Evolutionary conservation across 2,888 invertebrate species (phyloP), one percentile per base, ranked within the genome.

Genomic region (Drosophila engyochracea): DNA sequence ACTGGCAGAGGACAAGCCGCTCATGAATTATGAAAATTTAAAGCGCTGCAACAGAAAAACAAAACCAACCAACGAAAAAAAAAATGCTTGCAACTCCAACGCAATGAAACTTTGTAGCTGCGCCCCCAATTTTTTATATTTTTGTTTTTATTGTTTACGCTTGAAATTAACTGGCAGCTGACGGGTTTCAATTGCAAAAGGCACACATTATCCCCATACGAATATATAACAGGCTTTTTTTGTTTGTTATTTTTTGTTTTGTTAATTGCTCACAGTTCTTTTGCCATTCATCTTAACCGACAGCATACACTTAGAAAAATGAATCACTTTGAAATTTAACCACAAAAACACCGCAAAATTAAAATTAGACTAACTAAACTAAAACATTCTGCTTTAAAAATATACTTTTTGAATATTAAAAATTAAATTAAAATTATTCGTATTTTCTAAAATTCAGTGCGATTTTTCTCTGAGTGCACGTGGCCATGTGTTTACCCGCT

Each of bases 11-110:
- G 31, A 57, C 19, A 44, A 10, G 52, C 44, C 37, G 59, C 71
- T 81, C 77, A 90, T 90, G 86, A 89, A 90, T 90, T 86, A 89
- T 86, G 86, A 89, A 86, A 86, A 85, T 83, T 86, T 77, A 81
- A 90, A 81, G 78, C 61, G 70, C 58, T 60, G 47, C 58, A 57
- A 30, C 70, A 52, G 69, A n/a, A 39, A 37, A 19, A 37, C 12
- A n/a, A 6, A 44, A 22, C n/a, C 12, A 44, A 7, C 4, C 1
- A 14, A 4, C 1, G 5, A 6, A 22, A 22, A 33, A 65, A 68
- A 66, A 75, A 31, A 31, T 31, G 31, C 72, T 80, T 39, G 31
- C 67, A 74, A 60, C 74, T 63, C 28, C 74, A 70, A 69, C 61
- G 87, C 74, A 70, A 74, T 74, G 66, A 70, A 88, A 90, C 89